Percentiles rank a stretch among this genome's conserved stretches.
phyloP scores from a whole-genome alignment of 2,113 vertebrate species.

The Panurus biarmicus region DNA sequence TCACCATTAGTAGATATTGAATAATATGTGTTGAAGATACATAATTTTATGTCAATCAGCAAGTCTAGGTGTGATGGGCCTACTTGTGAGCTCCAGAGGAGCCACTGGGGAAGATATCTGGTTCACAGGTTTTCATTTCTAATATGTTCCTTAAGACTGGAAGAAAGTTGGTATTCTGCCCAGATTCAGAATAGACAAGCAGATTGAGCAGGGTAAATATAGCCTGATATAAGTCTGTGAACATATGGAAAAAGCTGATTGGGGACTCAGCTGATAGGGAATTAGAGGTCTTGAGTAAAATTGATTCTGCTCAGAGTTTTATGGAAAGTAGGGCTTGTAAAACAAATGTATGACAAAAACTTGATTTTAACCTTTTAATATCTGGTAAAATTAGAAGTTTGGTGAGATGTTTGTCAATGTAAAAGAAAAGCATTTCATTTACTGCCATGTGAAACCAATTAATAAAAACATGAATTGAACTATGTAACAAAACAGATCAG shows the following conservation, averaged over 20 bases:
- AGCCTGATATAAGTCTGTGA: slow-evolving; percentile 51
- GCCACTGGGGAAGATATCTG: neutral
- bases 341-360: neutral
- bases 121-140: neutral
- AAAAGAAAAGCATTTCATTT: neutral
- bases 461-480: neutral
- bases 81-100: neutral
- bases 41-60: neutral
- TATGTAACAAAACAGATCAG: neutral
- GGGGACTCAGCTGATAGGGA: slow-evolving; percentile 21
- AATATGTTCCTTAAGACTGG: neutral
- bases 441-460: accelerated
- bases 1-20: neutral
- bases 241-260: slow-evolving; percentile 55
- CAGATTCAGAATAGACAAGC: slow-evolving; percentile 29
- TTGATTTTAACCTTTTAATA: neutral
- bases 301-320: slow-evolving; percentile 13
- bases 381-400: neutral
- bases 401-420: neutral
- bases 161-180: slow-evolving; percentile 29
- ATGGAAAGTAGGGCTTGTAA: slow-evolving; percentile 1
- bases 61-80: neutral
- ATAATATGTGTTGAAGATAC: neutral
- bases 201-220: slow-evolving; percentile 52
- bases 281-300: slow-evolving; percentile 35